Conservation (phyloP, 2,113 vertebrate genomes). For the Seriola aureovittata region DNA sequence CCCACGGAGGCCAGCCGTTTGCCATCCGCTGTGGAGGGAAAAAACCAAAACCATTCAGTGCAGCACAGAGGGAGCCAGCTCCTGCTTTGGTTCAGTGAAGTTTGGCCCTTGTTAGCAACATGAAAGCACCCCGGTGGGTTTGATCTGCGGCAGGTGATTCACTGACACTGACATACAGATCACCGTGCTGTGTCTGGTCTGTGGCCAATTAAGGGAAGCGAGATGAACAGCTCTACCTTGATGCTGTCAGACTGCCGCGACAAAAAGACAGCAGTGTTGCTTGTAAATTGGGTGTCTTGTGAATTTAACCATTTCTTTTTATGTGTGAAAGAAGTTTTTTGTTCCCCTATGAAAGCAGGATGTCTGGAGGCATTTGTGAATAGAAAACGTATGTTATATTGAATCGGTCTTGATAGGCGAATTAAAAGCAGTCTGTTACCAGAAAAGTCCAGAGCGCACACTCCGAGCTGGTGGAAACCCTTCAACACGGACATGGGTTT, state of each 20-base stretch:
- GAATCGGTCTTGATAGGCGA: background rate
- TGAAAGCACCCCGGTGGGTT: constrained; percentile 52
- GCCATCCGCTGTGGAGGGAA: constrained; percentile 89
- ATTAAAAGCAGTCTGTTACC: constrained; percentile 82
- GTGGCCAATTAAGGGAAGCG: constrained; percentile 66
- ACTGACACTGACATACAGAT: constrained; percentile 62
- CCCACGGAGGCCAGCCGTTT: constrained; percentile 96
- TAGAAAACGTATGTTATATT: background rate
- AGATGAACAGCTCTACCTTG: constrained; percentile 57
- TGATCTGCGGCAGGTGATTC: constrained; percentile 68
- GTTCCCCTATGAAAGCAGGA: constrained; percentile 19
- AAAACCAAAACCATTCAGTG: constrained; percentile 48
- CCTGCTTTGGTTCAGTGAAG: constrained; percentile 24
- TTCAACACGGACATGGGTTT: constrained; percentile 95
- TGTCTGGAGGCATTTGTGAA: constrained; percentile 28
- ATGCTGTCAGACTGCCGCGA: constrained; percentile 38
- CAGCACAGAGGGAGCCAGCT: constrained; percentile 23
- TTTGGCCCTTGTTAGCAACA: constrained; percentile 57
- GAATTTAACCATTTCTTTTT: constrained; percentile 37
- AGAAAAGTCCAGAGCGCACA: constrained; percentile 97
- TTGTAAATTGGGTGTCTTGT: constrained; percentile 49
- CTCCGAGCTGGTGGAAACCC: constrained; percentile 95
- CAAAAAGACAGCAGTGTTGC: constrained; percentile 39
- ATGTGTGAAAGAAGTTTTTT: constrained; percentile 17
- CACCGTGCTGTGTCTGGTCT: constrained; percentile 32